Percentiles rank a stretch among this genome's conserved stretches.
These are phyloP conservation scores for Zygaena filipendulae DNA, from an alignment of 2,888 invertebrate genomes.

Conservation along the genomic window DNA sequence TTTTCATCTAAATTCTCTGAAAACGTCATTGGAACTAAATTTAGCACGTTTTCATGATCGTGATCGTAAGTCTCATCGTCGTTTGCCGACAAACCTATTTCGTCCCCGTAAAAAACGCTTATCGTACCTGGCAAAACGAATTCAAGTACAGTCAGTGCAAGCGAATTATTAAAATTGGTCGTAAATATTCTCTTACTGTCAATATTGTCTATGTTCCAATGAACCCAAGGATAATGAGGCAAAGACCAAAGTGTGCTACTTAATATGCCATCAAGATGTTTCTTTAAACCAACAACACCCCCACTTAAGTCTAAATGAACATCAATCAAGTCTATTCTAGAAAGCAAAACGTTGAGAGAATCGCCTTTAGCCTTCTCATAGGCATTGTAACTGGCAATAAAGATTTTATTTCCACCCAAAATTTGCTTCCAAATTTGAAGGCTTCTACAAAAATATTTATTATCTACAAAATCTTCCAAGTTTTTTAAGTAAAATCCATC, in stretches of 20 bases:
- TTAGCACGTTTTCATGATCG: conserved; percentile 72
- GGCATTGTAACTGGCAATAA: conserved; percentile 74
- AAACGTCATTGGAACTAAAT: conserved; percentile 79
- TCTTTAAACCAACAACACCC: conserved; percentile 67
- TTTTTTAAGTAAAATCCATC: conserved; percentile 92
- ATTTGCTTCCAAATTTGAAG: conserved; percentile 77
- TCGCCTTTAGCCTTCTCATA: conserved; percentile 50
- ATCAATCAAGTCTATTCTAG: conserved; percentile 78
- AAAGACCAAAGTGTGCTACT: conserved; percentile 71
- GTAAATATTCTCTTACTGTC: conserved; percentile 70
- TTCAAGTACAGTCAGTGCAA: conserved; percentile 78
- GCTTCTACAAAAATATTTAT: conserved; percentile 66
- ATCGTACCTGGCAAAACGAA: conserved; percentile 88
- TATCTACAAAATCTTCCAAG: conserved; percentile 73
- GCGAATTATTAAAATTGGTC: conserved; percentile 70
- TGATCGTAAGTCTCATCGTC: conserved; percentile 68
- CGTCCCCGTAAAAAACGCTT: conserved; percentile 92
- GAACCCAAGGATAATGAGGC: conserved; percentile 78
- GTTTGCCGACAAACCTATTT: conserved; percentile 71
- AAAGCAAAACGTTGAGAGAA: conserved; percentile 70
- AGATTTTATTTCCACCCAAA: conserved; percentile 69
- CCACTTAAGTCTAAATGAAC: conserved; percentile 70
- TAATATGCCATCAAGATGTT: conserved; percentile 67
- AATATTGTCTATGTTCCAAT: conserved; percentile 80
- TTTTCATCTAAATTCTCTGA: conserved; percentile 25